These are phyloP conservation scores for Falco columbarius DNA, from an alignment of 2,797 vertebrate genomes.

Conservation along the genomic window DNA sequence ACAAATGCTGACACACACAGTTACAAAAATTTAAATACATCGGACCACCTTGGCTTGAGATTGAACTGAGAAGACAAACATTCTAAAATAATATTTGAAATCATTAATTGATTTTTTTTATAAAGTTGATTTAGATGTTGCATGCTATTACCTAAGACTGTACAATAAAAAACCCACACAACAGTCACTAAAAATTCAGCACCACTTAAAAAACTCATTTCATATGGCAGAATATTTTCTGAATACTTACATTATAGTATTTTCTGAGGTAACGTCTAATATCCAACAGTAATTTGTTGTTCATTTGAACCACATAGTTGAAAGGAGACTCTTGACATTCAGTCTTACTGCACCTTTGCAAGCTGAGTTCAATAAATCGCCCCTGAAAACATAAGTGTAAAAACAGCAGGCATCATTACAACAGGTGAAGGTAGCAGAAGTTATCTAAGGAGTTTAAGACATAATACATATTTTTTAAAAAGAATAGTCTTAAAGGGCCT, in stretches of 20 bases:
- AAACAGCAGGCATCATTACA: not conserved
- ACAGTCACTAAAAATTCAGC: not conserved
- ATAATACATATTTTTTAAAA: fast-evolving
- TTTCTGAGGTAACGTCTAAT: slow-evolving; percentile 87
- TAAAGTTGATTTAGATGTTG: not conserved
- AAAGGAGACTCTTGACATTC: slow-evolving; percentile 83
- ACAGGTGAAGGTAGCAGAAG: not conserved
- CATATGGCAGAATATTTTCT: not conserved
- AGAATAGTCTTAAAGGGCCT: not conserved
- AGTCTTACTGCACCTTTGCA: slow-evolving; percentile 88
- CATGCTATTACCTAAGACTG: not conserved
- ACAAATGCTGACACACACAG: not conserved
- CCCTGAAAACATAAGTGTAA: slow-evolving; percentile 77
- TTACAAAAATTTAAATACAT: not conserved
- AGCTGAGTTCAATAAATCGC: slow-evolving; percentile 83
- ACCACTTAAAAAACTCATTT: not conserved
- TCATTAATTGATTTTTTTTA: not conserved
- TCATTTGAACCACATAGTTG: slow-evolving; percentile 78
- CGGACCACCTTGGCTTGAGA: not conserved
- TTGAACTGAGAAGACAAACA: not conserved
- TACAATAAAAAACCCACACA: not conserved
- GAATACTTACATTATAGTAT: slow-evolving; percentile 81
- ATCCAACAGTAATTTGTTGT: slow-evolving; percentile 91
- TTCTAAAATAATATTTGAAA: not conserved
- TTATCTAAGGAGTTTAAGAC: not conserved